A percentile compares a stretch with the other conserved stretches of the same genome.
Conservation (phyloP, 1,140 invertebrate species). For the Ericerus pela region DNA sequence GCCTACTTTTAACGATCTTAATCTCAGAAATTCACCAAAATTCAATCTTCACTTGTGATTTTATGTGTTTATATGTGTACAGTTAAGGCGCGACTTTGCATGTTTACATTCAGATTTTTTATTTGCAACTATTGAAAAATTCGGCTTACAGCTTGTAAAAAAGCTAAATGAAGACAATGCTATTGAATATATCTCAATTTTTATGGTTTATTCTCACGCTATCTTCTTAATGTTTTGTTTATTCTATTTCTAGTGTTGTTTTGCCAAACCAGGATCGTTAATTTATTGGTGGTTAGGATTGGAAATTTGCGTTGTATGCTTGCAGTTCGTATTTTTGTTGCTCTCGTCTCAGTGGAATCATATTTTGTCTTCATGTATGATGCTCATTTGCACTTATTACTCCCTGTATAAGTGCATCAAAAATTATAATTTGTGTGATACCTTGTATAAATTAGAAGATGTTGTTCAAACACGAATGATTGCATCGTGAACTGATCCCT, state of each 20-base stretch:
- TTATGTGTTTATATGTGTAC: no score
- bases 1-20: no score
- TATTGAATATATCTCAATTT: background rate
- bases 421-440: background rate
- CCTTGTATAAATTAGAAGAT: constrained; percentile 6
- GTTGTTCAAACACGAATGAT: background rate
- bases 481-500: background rate
- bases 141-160: no score
- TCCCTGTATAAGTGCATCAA: background rate
- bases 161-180: no score
- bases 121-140: no score
- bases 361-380: background rate
- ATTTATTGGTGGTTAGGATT: background rate
- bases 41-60: no score
- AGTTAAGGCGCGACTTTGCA: no score
- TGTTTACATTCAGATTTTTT: no score
- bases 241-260: background rate
- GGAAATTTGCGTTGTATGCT: background rate
- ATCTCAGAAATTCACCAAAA: no score
- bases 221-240: background rate
- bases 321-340: background rate
- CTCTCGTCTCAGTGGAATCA: background rate
- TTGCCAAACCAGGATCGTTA: background rate
- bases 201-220: background rate
- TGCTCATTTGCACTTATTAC: background rate